These are phyloP conservation scores for Chorisops tibialis DNA, from an alignment of 2,888 invertebrate genomes.

Conservation along the genomic window DNA sequence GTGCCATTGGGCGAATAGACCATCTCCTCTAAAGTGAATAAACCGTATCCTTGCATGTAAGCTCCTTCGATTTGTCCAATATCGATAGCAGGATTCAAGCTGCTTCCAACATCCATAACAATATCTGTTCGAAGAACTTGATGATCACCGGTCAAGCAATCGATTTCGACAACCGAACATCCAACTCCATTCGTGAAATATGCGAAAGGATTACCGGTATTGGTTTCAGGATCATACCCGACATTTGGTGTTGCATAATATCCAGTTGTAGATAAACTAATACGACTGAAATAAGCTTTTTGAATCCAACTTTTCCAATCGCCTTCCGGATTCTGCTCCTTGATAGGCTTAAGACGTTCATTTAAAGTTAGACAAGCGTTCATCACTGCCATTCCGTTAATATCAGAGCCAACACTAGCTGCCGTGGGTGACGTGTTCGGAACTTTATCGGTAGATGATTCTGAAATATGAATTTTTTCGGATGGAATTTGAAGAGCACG, in stretches of 20 bases:
- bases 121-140: conserved; percentile 85
- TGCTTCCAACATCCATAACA: conserved; percentile 95
- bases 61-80: conserved; percentile 96
- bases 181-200: conserved; percentile 87
- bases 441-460: conserved; percentile 85
- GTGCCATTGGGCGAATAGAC: conserved; percentile 81
- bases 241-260: conserved; percentile 75
- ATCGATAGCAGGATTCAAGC: conserved; percentile 94
- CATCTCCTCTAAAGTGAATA: conserved; percentile 87
- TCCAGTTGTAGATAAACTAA: conserved; percentile 79
- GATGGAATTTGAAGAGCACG: conserved; percentile 66
- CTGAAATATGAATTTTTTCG: conserved; percentile 74
- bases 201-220: conserved; percentile 70
- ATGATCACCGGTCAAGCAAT: conserved; percentile 92
- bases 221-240: conserved; percentile 67
- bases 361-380: conserved; percentile 75
- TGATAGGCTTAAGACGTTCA: conserved; percentile 71
- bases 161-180: conserved; percentile 86
- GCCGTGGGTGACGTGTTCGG: conserved; percentile 89
- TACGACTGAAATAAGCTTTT: conserved; percentile 71
- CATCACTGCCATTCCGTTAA: conserved; percentile 88
- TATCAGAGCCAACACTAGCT: conserved; percentile 82
- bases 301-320: conserved; percentile 83
- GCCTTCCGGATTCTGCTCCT: conserved; percentile 69
- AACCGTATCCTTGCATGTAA: conserved; percentile 90